phyloP scores from a whole-genome alignment of 2,888 invertebrate genomes.

The Malthinus seriepunctatus region DNA sequence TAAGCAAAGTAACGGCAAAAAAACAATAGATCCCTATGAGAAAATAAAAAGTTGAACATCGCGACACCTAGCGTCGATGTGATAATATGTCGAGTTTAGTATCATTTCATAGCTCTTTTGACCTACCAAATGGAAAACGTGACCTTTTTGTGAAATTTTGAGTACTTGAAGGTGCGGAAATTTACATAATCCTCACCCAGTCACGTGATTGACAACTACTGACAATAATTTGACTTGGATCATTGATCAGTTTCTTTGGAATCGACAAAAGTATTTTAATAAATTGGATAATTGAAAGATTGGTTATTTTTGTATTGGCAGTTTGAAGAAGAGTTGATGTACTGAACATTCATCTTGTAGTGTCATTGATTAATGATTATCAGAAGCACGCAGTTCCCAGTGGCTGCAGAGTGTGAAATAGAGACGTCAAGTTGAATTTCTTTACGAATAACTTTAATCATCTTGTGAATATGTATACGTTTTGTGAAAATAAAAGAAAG shows the following conservation, averaged over 20 bases:
- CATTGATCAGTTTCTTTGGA: not conserved
- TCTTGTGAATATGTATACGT: too few relatives aligned
- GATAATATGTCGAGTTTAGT: too few relatives aligned
- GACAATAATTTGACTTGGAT: not conserved
- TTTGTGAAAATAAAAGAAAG: not conserved
- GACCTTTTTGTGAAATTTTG: too few relatives aligned
- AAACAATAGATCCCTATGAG: too few relatives aligned
- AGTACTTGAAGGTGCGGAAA: too few relatives aligned
- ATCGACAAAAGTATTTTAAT: not conserved
- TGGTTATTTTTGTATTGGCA: not conserved
- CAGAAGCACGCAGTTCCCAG: not conserved
- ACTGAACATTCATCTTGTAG: not conserved
- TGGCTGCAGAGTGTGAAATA: not conserved
- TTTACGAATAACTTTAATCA: not conserved
- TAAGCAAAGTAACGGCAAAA: too few relatives aligned
- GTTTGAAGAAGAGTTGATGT: not conserved
- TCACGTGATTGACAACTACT: not conserved
- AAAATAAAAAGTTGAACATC: too few relatives aligned
- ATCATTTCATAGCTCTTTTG: too few relatives aligned
- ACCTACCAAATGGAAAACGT: too few relatives aligned
- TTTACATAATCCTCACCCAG: not conserved
- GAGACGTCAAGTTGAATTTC: not conserved
- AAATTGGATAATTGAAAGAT: slow-evolving; percentile 2
- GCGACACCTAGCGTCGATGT: too few relatives aligned
- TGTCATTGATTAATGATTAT: slow-evolving; percentile 5